Percentiles rank a stretch among this genome's conserved stretches.
These are phyloP conservation scores for Oncorhynchus gorbuscha DNA, from an alignment of 2,113 vertebrate species.

Conservation along the genomic window DNA sequence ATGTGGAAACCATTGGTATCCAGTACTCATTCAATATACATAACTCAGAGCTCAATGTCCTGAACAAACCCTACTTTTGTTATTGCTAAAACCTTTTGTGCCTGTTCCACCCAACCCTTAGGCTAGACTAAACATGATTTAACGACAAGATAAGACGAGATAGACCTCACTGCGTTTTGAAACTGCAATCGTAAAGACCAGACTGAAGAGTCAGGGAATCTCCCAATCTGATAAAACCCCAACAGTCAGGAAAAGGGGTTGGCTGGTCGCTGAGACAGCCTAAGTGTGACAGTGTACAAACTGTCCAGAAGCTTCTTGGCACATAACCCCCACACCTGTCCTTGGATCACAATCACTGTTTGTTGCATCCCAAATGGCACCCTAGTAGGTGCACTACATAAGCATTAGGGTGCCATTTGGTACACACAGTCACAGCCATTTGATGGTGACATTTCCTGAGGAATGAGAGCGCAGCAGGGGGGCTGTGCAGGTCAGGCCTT, in stretches of 20 bases:
- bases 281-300: constrained; percentile 7
- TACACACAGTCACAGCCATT: constrained; percentile 18
- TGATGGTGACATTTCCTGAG: constrained; percentile 44
- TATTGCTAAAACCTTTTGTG: too few species aligned
- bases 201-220: background rate
- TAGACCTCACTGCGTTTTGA: background rate
- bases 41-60: too few species aligned
- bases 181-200: background rate
- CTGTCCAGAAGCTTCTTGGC: background rate
- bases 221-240: background rate
- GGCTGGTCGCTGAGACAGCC: constrained; percentile 18
- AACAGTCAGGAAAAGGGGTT: background rate
- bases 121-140: background rate
- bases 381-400: too few species aligned
- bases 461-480: background rate
- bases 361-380: too few species aligned
- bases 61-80: too few species aligned
- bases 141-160: background rate
- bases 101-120: background rate
- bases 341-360: constrained; percentile 47
- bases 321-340: constrained; percentile 39
- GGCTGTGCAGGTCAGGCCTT: background rate
- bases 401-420: too few species aligned
- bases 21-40: too few species aligned
- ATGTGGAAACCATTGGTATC: too few species aligned